phyloP scores from a whole-genome alignment of 2,797 vertebrate genomes.

The Mormyrus proboscirostris region DNA sequence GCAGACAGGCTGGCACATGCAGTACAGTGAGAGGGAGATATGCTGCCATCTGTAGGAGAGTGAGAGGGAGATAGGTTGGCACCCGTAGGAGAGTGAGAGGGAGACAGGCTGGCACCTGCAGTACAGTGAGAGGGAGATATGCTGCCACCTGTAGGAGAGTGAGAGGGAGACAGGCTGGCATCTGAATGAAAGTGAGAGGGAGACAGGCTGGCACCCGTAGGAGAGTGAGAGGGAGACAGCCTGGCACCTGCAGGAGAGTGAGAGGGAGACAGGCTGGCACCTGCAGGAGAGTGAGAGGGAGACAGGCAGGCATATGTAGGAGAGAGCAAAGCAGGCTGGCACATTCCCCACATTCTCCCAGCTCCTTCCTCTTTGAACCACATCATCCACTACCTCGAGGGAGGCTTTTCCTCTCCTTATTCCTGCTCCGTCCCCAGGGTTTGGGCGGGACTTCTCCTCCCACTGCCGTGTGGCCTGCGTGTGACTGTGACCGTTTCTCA shows the following conservation, averaged over 20 bases:
- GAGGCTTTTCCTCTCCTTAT: not conserved
- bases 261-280: not conserved
- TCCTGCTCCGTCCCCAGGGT: slow-evolving; percentile 1
- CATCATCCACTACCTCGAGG: not conserved
- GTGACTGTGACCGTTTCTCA: not conserved
- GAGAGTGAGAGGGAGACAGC: not conserved
- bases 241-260: not conserved
- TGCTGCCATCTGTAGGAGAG: not conserved
- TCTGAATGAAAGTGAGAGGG: not conserved
- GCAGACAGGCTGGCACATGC: not conserved
- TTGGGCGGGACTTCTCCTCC: slow-evolving; percentile 29
- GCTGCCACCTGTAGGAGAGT: not conserved
- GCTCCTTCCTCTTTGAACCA: not conserved
- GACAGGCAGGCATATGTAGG: not conserved
- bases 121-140: not conserved
- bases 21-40: too few relatives aligned
- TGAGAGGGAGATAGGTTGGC: not conserved
- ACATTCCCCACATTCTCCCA: not conserved
- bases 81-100: not conserved
- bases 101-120: not conserved
- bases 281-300: not conserved
- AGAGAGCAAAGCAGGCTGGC: not conserved
- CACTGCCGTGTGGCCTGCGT: not conserved
- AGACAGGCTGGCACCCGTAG: not conserved
- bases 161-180: not conserved